Evolutionary conservation across 2,888 invertebrate species (phyloP).

Genomic region (Galerucella nymphaeae): DNA sequence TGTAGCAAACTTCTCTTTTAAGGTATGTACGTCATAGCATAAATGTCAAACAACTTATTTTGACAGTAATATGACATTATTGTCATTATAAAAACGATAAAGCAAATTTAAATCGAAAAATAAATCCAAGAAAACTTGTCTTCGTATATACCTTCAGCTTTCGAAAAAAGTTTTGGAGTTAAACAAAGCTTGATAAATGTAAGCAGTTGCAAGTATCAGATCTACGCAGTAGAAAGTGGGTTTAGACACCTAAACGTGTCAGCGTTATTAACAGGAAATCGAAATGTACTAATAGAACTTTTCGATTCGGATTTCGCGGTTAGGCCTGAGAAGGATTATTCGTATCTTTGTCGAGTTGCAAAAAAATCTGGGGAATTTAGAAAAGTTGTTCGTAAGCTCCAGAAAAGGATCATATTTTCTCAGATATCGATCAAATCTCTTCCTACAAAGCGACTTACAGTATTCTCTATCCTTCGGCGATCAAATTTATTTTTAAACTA

Average conservation of each 20-base stretch:
- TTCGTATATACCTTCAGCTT: no score
- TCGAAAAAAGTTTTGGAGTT: slow-evolving; percentile 21
- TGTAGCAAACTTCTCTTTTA: no score
- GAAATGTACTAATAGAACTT: slow-evolving; percentile 7
- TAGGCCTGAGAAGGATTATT: slow-evolving; percentile 11
- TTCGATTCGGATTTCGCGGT: slow-evolving; percentile 8
- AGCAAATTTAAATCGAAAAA: no score
- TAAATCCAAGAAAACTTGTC: no score
- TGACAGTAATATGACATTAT: no score
- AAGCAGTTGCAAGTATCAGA: not conserved
- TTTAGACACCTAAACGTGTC: not conserved
- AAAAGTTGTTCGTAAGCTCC: slow-evolving; percentile 13
- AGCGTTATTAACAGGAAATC: slow-evolving; percentile 5
- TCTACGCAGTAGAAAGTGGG: not conserved
- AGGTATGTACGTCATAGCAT: no score
- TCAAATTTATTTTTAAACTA: not conserved
- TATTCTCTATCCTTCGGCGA: not conserved
- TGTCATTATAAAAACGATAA: no score
- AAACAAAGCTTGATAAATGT: no score
- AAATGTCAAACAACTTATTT: no score
- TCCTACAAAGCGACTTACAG: not conserved
- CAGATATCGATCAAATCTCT: slow-evolving; percentile 7
- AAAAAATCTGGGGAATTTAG: slow-evolving; percentile 7
- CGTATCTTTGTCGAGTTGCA: slow-evolving; percentile 17
- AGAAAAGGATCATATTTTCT: slow-evolving; percentile 12